Evolutionary conservation across 2,888 invertebrate genomes (phyloP), one percentile per base, ranked within the genome.

Genomic region (Thereva unica): DNA sequence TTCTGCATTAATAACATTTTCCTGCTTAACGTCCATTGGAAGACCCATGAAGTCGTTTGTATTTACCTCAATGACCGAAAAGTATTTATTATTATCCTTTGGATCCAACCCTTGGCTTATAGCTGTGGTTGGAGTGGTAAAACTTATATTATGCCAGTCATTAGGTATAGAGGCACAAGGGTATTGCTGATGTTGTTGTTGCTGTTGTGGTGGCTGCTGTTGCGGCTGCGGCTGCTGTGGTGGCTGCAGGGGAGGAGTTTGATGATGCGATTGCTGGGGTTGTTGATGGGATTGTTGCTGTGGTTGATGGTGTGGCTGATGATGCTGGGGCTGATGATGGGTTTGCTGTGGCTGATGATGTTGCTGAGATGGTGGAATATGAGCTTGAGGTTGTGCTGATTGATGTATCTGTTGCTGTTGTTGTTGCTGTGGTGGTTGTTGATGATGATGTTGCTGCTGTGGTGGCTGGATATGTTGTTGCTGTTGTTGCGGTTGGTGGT

Each of bases 21-120:
- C 74, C 49, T 76, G 76, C 64, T 78, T 76, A 52, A 78, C 79
- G 70, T 76, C 77, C 75, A 79, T 75, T 74, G 80, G 79, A 76
- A 80, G 78, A 72, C 79, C 78, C 68, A 80, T 76, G 73, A 80
- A 80, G 70, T 80, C 80, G 65, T 76, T 74, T 56, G 80, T 77
- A 71, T 79, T 79, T 44, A 74, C 70, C 68, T 74, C 72, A 65
- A 73, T 71, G 34, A 80, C 78, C 67, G 79, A 78, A 63, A 78
- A 80, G 66, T 77, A 80, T 71, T 80, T 80, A 66, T 73, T 73
- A 66, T 10, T 50, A 42, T 64, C 64, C 53, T 64, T 64, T 35
- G 71, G 68, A 10, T 67, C 71, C 56, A 68, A 67, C 52, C 37
- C 67, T 66, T 67, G 56, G 70, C 73, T 67, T 72, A 74, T 66